A percentile compares a stretch with the other conserved stretches of the same genome.
These are phyloP conservation scores for Myopa testacea DNA, from an alignment of 2,888 invertebrate species.

Conservation along the genomic window DNA sequence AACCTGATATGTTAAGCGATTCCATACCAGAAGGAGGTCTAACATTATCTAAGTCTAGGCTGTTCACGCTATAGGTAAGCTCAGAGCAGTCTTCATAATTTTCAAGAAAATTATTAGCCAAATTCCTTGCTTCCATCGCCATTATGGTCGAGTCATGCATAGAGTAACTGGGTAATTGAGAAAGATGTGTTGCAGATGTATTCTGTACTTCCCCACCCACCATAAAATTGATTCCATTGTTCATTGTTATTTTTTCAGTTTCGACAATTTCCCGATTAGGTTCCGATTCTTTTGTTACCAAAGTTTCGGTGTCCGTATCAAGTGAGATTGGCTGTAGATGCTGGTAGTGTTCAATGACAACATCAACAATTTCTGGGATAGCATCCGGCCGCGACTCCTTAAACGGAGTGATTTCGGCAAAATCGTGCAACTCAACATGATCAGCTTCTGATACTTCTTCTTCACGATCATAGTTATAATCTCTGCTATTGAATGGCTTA, in stretches of 20 bases:
- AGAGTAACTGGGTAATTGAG: conserved; percentile 69
- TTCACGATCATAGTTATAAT: conserved; percentile 65
- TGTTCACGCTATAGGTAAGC: conserved; percentile 74
- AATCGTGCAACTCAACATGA: conserved; percentile 54
- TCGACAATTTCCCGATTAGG: not conserved
- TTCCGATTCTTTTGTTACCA: conserved; percentile 43
- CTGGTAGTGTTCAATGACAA: conserved; percentile 41
- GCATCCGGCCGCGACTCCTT: conserved; percentile 56
- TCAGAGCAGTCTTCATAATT: conserved; percentile 53
- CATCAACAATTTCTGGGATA: conserved; percentile 43
- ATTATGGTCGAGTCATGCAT: conserved; percentile 80
- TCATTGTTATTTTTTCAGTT: conserved; percentile 20
- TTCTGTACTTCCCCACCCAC: conserved; percentile 64
- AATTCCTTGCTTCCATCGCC: conserved; percentile 80
- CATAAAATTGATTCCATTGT: conserved; percentile 57
- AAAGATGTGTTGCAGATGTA: conserved; percentile 48
- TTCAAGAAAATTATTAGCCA: conserved; percentile 72
- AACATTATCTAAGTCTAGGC: conserved; percentile 79
- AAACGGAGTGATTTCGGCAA: conserved; percentile 62
- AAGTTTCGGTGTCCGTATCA: conserved; percentile 60
- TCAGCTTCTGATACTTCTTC: conserved; percentile 54
- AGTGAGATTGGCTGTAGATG: conserved; percentile 58
- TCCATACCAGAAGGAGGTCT: conserved; percentile 84
- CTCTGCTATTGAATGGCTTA: conserved; percentile 75
- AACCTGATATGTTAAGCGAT: conserved; percentile 72